Percentiles rank a stretch among this genome's conserved stretches.
phyloP scores from a whole-genome alignment of 2,113 vertebrate species.

The Artemisiospiza belli region DNA sequence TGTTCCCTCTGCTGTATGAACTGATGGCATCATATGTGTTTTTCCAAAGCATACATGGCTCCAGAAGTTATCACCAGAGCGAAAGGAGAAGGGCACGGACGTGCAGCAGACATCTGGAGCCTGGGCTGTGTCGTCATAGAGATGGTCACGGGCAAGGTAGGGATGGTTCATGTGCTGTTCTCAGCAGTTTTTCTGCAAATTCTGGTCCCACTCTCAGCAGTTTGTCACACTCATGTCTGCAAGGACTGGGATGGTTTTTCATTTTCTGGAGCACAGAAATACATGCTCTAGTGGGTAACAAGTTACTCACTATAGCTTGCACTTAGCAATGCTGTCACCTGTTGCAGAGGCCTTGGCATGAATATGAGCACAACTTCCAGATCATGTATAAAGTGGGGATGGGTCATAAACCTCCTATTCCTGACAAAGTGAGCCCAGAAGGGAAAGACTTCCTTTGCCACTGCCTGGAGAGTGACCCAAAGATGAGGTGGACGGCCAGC shows the following conservation, averaged over 20 bases:
- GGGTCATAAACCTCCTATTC: conserved; percentile 97
- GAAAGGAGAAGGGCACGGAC: conserved; percentile 96
- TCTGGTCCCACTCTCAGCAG: background rate
- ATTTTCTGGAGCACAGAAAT: background rate
- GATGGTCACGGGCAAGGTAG: conserved; percentile 99
- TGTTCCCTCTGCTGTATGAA: background rate
- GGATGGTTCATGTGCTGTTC: background rate
- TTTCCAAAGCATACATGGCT: conserved; percentile 92
- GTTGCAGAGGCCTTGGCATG: conserved; percentile 94
- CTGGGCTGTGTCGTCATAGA: conserved; percentile 96
- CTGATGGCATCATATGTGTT: background rate
- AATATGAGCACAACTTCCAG: conserved; percentile 99
- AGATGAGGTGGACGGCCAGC: conserved; percentile 94
- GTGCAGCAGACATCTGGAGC: conserved; percentile 98
- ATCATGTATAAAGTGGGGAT: conserved; percentile 99
- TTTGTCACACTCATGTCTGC: background rate
- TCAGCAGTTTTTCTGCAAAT: background rate
- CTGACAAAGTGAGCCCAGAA: conserved; percentile 94
- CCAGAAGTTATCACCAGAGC: conserved; percentile 99
- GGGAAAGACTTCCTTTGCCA: conserved; percentile 95
- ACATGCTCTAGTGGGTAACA: background rate
- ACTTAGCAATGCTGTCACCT: background rate
- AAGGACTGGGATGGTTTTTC: background rate
- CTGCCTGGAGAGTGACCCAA: conserved; percentile 97
- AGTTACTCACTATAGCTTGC: background rate